A percentile compares a stretch with the other conserved stretches of the same genome.
phyloP scores from a whole-genome alignment of 2,797 vertebrate genomes.

The Arremon aurantiirostris region DNA sequence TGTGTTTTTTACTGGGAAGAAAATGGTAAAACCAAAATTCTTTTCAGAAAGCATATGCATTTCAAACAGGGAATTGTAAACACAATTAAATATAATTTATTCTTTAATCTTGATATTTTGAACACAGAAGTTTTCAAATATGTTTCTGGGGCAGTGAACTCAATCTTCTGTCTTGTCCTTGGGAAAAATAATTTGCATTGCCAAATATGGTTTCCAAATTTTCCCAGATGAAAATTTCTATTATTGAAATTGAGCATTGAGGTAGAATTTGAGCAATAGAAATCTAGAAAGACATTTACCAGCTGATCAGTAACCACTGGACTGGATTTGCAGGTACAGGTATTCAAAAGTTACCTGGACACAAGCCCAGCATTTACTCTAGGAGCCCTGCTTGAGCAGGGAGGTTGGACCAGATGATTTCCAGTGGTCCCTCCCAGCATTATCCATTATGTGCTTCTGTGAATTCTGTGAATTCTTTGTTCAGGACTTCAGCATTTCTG shows the following conservation, averaged over 20 bases:
- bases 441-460: neutral
- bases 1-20: neutral
- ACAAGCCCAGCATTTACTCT: neutral
- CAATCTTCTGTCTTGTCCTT: conserved; percentile 21
- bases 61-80: neutral
- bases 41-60: neutral
- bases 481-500: conserved; percentile 30
- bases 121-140: neutral
- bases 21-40: neutral
- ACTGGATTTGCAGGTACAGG: neutral
- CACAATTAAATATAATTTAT: conserved; percentile 3
- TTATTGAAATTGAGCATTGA: conserved; percentile 19
- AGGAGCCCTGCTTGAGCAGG: neutral
- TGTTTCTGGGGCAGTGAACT: conserved; percentile 20
- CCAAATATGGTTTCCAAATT: conserved; percentile 54
- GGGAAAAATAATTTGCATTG: conserved; percentile 29
- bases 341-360: neutral
- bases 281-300: conserved; percentile 25
- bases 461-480: neutral
- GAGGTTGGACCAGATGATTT: neutral
- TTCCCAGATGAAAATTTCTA: conserved; percentile 35
- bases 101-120: conserved; percentile 42
- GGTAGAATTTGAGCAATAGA: conserved; percentile 32
- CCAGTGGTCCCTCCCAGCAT: neutral
- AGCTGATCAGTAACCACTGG: neutral